phyloP scores from a whole-genome alignment of 2,113 vertebrate species.

The Charina bottae region DNA sequence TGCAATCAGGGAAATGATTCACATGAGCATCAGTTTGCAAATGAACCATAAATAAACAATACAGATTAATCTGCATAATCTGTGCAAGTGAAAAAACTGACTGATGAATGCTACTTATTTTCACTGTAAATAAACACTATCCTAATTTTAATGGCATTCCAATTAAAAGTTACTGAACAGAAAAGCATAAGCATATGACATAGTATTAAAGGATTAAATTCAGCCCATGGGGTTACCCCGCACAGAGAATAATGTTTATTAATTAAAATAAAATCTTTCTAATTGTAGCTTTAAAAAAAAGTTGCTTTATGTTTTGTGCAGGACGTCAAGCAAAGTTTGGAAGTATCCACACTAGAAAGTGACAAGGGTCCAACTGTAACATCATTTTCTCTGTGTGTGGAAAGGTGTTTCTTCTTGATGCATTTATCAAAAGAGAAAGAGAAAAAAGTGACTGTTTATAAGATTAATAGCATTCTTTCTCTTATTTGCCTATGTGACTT shows the following conservation, averaged over 20 bases:
- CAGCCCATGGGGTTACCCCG: background rate
- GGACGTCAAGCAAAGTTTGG: background rate
- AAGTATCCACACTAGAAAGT: background rate
- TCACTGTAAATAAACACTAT: background rate
- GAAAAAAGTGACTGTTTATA: constrained; percentile 17
- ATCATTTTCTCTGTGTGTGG: background rate
- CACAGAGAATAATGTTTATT: background rate
- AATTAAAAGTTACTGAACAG: background rate
- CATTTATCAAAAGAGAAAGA: background rate
- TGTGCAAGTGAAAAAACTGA: background rate
- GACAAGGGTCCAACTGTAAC: background rate
- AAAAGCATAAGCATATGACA: background rate
- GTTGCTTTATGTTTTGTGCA: background rate
- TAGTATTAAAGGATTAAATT: background rate
- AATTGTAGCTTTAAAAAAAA: background rate
- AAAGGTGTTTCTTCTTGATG: background rate
- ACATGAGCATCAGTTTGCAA: background rate
- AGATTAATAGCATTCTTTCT: background rate
- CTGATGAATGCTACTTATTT: background rate
- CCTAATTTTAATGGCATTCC: background rate
- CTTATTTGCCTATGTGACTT: constrained; percentile 22
- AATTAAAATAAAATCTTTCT: background rate
- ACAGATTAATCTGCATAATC: background rate
- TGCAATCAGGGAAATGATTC: background rate
- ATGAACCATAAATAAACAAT: background rate